Evolutionary conservation across 2,888 invertebrate species (phyloP).

Genomic region (Aphodius sticticus): DNA sequence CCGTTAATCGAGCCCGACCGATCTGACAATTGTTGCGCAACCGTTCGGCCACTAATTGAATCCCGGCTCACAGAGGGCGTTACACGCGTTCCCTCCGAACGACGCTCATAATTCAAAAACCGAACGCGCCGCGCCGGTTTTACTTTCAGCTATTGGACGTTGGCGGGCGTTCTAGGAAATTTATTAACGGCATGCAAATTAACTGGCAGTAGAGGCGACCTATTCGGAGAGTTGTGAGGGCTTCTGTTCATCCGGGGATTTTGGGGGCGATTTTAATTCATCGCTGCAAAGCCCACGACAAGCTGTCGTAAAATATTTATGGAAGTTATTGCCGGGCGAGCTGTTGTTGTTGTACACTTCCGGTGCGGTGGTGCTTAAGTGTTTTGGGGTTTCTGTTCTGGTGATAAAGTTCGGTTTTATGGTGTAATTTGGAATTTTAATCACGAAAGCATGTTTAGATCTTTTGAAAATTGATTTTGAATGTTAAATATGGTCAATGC

Average conservation of each 20-base stretch:
- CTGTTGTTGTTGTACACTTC: slow-evolving; percentile 4
- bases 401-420: not conserved
- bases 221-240: not conserved
- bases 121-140: too few relatives aligned
- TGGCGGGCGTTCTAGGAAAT: not conserved
- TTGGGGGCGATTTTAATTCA: not conserved
- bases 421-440: not conserved
- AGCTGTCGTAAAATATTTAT: not conserved
- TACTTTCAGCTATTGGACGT: too few relatives aligned
- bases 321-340: not conserved
- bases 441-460: not conserved
- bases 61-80: too few relatives aligned
- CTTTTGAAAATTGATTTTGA: not conserved
- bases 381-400: not conserved
- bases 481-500: not conserved
- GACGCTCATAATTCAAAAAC: too few relatives aligned
- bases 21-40: too few relatives aligned
- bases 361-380: not conserved
- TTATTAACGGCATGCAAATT: not conserved
- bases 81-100: too few relatives aligned
- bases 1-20: too few relatives aligned
- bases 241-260: not conserved
- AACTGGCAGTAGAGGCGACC: not conserved
- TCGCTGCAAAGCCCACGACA: not conserved
- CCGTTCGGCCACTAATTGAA: too few relatives aligned